Evolutionary conservation across 2,113 vertebrate genomes (phyloP), one percentile per base, ranked within the genome.

Genomic region (Aphyosemion australe): DNA sequence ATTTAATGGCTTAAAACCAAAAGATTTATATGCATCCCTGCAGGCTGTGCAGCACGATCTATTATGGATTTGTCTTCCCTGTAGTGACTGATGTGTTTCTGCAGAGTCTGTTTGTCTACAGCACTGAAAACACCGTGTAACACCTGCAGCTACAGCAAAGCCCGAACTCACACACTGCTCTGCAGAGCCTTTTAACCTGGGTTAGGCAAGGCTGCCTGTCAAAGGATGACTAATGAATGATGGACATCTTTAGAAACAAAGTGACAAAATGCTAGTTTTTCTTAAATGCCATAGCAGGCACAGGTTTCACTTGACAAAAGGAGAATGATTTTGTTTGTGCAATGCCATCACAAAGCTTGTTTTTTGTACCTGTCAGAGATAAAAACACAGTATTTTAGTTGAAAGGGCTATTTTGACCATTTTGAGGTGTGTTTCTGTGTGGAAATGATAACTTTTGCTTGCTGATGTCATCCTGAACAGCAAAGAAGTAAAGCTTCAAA

Each of bases 101-200:
- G 34, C 9, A 5, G 34, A 37, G 34, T 37, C 34, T 37, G 34
- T 37, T 37, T 52, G 16, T 52, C 1, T 45, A 42, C 43, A 53
- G 69, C 52, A 66, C 46, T 63, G 52, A 52, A 31, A 74, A 68
- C 32, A 13, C 26, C 0, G 16, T 21, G 15, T 39, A 92, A 77
- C 90, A 82, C 86, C 87, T 84, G 90, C 85, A 76, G 77, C 74
- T 49, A 21, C 39, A 65, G 32, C 13, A 51, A 31, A 52, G 74
- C 18, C 47, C 48, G 47, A 64, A 62, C 50, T 64, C 61, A 53
- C 74, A 65, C 43, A 8, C 32, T 43, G 60, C 51, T 51, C 64
- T 76, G 67, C 18, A 31, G 3, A 0, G 34, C 20, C 74, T 76
- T 64, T 80, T 21, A 74, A 51, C 48, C 49, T 54, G 60, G 65